These are phyloP conservation scores for Eidolon helvum DNA, from an alignment of 2,113 vertebrate genomes.

Conservation along the genomic window DNA sequence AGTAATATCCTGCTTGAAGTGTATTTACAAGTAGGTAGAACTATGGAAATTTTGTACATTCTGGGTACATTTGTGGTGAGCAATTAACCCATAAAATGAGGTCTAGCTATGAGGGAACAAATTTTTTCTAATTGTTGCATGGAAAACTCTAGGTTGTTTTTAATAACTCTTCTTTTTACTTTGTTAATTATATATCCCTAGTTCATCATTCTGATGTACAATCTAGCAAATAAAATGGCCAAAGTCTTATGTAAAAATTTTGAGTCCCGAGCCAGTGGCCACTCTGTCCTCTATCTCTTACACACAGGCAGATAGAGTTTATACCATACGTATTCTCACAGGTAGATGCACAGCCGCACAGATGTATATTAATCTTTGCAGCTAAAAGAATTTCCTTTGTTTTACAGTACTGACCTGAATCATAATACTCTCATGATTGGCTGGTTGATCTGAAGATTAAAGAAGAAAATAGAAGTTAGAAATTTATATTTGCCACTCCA, in stretches of 20 bases:
- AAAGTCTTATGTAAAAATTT: slow-evolving; percentile 12
- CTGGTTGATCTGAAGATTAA: slow-evolving; percentile 34
- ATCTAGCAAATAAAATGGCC: slow-evolving; percentile 3
- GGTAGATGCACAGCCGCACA: background rate
- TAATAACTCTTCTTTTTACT: background rate
- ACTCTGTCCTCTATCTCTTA: background rate
- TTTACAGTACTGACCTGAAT: slow-evolving; percentile 45
- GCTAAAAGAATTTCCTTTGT: slow-evolving; percentile 46
- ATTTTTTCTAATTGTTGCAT: slow-evolving; percentile 8
- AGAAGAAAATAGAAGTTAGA: slow-evolving; percentile 54
- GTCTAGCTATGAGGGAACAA: background rate
- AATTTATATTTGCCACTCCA: background rate
- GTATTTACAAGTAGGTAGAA: background rate
- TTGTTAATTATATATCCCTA: background rate
- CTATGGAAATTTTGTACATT: background rate
- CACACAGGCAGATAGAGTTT: background rate
- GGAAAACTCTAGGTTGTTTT: slow-evolving; percentile 14
- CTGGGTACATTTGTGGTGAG: background rate
- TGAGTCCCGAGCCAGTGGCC: background rate
- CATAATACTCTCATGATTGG: slow-evolving; percentile 2
- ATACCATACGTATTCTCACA: background rate
- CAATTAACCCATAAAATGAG: background rate
- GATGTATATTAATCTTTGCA: slow-evolving; percentile 37
- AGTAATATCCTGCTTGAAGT: background rate
- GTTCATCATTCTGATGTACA: background rate